A percentile compares a stretch with the other conserved stretches of the same genome.
These are phyloP conservation scores for Lepilemur ruficaudatus DNA, from an alignment of 2,797 vertebrate species.

Conservation along the genomic window DNA sequence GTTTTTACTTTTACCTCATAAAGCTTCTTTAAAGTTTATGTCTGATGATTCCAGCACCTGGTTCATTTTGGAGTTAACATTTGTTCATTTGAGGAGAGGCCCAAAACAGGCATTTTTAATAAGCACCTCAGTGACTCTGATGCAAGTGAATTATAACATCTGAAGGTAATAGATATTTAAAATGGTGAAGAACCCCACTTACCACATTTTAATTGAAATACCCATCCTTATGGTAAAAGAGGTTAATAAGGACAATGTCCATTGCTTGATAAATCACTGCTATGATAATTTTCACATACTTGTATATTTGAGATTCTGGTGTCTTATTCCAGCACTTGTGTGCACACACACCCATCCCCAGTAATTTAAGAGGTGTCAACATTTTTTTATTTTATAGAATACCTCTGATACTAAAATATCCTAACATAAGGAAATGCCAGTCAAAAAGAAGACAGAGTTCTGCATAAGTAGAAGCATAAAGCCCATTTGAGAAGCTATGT, in stretches of 20 bases:
- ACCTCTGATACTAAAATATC: background rate
- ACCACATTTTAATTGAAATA: background rate
- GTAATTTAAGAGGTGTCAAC: background rate
- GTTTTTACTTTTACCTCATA: background rate
- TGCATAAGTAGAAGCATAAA: background rate
- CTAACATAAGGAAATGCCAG: background rate
- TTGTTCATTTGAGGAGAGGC: background rate
- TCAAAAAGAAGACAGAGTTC: background rate
- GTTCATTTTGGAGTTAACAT: background rate
- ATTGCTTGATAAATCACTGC: background rate
- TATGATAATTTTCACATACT: background rate
- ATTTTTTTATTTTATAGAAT: background rate
- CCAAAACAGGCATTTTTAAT: background rate
- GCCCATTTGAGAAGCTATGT: background rate
- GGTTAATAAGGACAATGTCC: background rate
- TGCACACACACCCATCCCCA: background rate
- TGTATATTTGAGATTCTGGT: background rate
- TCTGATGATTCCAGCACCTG: background rate
- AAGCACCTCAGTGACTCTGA: background rate
- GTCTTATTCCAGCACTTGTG: background rate
- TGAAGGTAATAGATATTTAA: background rate
- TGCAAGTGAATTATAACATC: background rate
- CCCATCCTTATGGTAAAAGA: background rate
- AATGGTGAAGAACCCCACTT: background rate
- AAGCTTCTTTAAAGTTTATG: background rate